phyloP scores from a whole-genome alignment of 1,140 invertebrate species.

The Drosophila nebulosa region DNA sequence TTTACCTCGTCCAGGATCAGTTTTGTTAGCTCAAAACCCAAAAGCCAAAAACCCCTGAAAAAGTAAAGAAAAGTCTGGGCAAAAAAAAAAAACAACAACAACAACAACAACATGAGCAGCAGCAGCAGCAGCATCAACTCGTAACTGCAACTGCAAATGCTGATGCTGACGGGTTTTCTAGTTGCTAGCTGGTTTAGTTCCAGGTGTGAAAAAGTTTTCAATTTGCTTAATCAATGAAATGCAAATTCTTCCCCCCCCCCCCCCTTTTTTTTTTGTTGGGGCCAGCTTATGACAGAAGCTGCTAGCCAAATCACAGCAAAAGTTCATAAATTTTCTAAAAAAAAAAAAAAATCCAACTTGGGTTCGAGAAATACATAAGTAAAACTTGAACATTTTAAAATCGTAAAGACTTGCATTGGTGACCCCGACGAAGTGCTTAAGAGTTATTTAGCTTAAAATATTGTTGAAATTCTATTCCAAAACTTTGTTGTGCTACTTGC shows the following conservation, averaged over 20 bases:
- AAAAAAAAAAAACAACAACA: constrained; percentile 20
- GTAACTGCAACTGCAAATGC: background rate
- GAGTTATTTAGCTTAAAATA: too few relatives aligned
- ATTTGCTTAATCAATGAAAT: constrained; percentile 60
- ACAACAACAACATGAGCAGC: background rate
- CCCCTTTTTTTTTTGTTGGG: background rate
- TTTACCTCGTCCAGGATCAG: constrained; percentile 6
- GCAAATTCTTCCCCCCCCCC: constrained; percentile 16
- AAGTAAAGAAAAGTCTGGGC: constrained; percentile 35
- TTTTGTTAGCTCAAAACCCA: constrained; percentile 30
- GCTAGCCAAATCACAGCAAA: background rate
- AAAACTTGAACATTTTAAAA: too few relatives aligned
- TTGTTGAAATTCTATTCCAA: too few relatives aligned
- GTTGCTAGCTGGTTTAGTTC: background rate
- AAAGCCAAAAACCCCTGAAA: constrained; percentile 35
- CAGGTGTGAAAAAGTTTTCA: constrained; percentile 40
- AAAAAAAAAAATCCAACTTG: too few relatives aligned
- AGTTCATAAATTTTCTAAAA: background rate
- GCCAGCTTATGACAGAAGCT: background rate
- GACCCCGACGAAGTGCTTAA: too few relatives aligned
- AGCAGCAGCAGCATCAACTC: background rate
- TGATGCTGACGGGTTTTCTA: background rate
- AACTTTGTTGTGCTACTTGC: too few relatives aligned
- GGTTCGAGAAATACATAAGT: too few relatives aligned
- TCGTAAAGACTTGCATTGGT: too few relatives aligned